These are phyloP conservation scores for Nixonia krombeini DNA, from an alignment of 1,140 invertebrate genomes.

Conservation along the genomic window DNA sequence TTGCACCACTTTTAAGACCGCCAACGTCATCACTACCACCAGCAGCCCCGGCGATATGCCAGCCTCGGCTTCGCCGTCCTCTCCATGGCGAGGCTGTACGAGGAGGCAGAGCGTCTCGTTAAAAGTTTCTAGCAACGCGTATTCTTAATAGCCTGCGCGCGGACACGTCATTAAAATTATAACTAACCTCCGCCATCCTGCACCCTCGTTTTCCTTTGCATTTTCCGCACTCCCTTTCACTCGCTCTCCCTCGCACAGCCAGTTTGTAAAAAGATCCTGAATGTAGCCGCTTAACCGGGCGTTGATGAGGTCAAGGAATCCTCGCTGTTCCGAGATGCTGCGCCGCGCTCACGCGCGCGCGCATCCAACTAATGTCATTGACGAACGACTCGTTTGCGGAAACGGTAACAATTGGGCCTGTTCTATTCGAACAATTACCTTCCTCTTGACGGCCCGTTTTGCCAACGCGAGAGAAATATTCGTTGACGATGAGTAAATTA, in stretches of 20 bases:
- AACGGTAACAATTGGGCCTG: neutral
- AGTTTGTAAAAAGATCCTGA: conserved; percentile 37
- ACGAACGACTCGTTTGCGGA: conserved; percentile 6
- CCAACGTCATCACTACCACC: conserved; percentile 31
- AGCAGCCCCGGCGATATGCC: conserved; percentile 27
- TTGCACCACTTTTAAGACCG: conserved; percentile 39
- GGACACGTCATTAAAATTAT: conserved; percentile 74
- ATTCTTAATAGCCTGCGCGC: conserved; percentile 72
- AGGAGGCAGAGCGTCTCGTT: conserved; percentile 66
- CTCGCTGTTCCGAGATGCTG: conserved; percentile 4
- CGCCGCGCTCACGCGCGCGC: neutral
- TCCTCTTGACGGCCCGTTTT: too few species aligned
- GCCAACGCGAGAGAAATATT: too few species aligned
- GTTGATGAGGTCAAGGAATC: conserved; percentile 30
- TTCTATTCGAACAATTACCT: neutral
- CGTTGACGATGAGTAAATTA: too few species aligned
- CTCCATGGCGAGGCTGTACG: conserved; percentile 41
- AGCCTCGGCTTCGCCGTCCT: conserved; percentile 21
- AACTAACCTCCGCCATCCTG: conserved; percentile 58
- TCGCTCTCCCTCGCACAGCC: conserved; percentile 24
- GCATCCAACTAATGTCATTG: conserved; percentile 25
- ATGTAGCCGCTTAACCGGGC: conserved; percentile 49
- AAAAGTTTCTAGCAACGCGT: conserved; percentile 73
- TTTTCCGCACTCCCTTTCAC: conserved; percentile 46
- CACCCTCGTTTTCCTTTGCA: conserved; percentile 45